Percentiles rank a stretch among this genome's conserved stretches.
These are phyloP conservation scores for Rhabdophis nuchalis DNA, from an alignment of 2,797 vertebrate species.

Conservation along the genomic window DNA sequence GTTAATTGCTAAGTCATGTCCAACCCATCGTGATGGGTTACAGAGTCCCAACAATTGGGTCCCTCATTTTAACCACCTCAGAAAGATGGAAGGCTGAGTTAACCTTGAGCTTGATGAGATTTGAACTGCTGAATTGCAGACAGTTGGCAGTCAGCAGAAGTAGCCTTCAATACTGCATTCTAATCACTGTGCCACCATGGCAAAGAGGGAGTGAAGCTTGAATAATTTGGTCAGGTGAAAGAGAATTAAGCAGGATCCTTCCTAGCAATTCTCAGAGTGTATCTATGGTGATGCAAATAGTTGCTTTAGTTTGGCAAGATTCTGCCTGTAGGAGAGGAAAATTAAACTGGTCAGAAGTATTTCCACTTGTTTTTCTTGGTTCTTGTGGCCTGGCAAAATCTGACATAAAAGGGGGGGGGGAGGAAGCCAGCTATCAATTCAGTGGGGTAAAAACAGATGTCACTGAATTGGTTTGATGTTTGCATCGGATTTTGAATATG, in stretches of 20 bases:
- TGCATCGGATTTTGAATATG: neutral
- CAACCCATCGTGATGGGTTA: too few species aligned
- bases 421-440: neutral
- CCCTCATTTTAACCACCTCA: too few species aligned
- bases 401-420: neutral
- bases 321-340: neutral
- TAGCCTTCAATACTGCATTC: too few species aligned
- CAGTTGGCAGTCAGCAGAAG: too few species aligned
- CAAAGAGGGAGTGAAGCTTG: neutral
- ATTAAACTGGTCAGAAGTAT: neutral
- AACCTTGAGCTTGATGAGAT: too few species aligned
- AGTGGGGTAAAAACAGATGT: neutral
- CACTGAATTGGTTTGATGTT: neutral
- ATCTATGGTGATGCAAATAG: neutral
- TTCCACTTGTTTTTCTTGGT: neutral
- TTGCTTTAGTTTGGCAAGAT: neutral
- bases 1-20: too few species aligned
- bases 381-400: neutral
- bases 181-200: neutral
- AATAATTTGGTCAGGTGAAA: neutral
- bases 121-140: too few species aligned
- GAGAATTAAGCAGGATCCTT: neutral
- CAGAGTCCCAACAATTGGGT: too few species aligned
- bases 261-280: neutral
- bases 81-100: too few species aligned